Percentiles rank a stretch among this genome's conserved stretches.
These are phyloP conservation scores for Eupithecia insigniata DNA, from an alignment of 2,888 invertebrate genomes.

Conservation along the genomic window DNA sequence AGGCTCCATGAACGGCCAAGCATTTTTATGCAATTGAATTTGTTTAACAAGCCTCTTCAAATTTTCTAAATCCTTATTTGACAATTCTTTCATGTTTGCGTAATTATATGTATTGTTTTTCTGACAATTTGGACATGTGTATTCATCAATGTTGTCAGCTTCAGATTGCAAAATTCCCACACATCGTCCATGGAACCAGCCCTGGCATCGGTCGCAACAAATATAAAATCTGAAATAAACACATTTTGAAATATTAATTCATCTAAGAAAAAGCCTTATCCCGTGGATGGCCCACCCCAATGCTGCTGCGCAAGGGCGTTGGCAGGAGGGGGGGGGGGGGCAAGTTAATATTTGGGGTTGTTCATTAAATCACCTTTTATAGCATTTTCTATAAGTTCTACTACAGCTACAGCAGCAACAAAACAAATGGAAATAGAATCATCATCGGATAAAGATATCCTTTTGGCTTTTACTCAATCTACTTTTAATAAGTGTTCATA, in stretches of 20 bases:
- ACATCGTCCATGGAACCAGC: slow-evolving; percentile 99
- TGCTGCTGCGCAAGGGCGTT: no score
- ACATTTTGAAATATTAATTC: slow-evolving; percentile 7
- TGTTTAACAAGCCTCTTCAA: slow-evolving; percentile 94
- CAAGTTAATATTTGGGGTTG: no score
- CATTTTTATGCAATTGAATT: slow-evolving; percentile 96
- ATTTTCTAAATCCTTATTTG: slow-evolving; percentile 91
- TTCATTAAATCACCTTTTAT: no score
- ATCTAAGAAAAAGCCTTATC: background rate
- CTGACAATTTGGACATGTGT: slow-evolving; percentile 98
- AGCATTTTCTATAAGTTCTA: no score
- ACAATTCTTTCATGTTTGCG: slow-evolving; percentile 94
- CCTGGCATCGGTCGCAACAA: slow-evolving; percentile 99
- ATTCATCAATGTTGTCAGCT: slow-evolving; percentile 97
- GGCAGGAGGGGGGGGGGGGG: no score
- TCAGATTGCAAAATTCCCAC: slow-evolving; percentile 97
- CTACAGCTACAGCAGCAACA: no score
- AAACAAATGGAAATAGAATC: no score
- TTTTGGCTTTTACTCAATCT: no score
- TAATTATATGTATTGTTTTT: slow-evolving; percentile 94
- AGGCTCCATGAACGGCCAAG: slow-evolving; percentile 99
- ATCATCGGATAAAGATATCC: no score
- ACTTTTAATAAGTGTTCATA: no score
- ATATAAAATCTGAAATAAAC: slow-evolving; percentile 94
- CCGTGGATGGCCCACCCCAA: background rate